These are phyloP conservation scores for Phaethornis superciliosus DNA, from an alignment of 2,113 vertebrate species.

Conservation along the genomic window DNA sequence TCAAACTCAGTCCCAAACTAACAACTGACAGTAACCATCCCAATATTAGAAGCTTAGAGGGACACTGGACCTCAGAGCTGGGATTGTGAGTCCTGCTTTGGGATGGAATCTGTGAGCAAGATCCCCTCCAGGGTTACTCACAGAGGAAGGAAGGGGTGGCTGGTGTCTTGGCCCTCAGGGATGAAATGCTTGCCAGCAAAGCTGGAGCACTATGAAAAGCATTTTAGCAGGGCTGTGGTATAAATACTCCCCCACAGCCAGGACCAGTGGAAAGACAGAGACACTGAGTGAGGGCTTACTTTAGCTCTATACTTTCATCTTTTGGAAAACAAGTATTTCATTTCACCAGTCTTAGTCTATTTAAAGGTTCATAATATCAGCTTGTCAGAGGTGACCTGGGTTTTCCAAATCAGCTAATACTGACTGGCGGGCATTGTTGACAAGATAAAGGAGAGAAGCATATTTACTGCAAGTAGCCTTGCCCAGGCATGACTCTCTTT, in stretches of 20 bases:
- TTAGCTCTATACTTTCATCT: constrained; percentile 5
- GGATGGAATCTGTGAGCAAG: background rate
- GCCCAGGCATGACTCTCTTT: background rate
- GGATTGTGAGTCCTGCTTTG: background rate
- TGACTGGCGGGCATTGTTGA: background rate
- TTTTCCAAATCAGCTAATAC: background rate
- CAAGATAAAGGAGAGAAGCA: background rate
- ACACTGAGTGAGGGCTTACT: background rate
- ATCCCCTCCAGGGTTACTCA: background rate
- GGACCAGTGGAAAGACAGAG: background rate
- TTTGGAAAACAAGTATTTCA: constrained; percentile 32
- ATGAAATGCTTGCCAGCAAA: constrained; percentile 6
- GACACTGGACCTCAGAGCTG: background rate
- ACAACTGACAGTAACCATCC: background rate
- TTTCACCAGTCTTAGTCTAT: background rate
- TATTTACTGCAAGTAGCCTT: background rate
- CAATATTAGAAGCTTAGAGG: background rate
- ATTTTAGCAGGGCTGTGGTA: background rate
- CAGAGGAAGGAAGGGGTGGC: constrained; percentile 21
- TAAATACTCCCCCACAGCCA: background rate
- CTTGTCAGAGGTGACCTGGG: background rate
- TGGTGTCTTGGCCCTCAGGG: background rate
- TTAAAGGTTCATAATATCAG: background rate
- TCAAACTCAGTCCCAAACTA: background rate
- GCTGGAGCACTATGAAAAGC: constrained; percentile 19